Base-by-base conservation (phyloP, 1,140 invertebrate genomes). In the Lineus longissimus region DNA sequence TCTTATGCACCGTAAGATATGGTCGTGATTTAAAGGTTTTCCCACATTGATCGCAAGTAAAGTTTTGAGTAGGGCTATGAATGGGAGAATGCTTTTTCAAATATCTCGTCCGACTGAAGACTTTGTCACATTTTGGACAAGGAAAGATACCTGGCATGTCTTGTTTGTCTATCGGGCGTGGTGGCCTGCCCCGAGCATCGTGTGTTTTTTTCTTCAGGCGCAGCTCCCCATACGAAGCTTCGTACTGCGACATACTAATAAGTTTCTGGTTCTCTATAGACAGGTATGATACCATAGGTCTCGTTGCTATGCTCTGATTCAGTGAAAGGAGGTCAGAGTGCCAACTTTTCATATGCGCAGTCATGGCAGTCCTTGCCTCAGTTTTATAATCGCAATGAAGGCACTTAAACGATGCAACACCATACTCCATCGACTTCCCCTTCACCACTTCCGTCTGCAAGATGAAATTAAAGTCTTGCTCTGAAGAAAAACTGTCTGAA, bases 31-130 rank as follows among this genome's bases (percentile, higher is more conserved):
- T 80, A 62, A 78, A 78, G 2, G 68, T 57, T 59, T 79, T 78
- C 9, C 74, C 76, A 64, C 78, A 80, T 25, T 69, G 66, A 29
- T 73, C 70, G 66, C 78, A 80, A 0, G 76, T 59, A 66, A 72
- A 72, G 19, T 71, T 64, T 41, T 72, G 67, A 11, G 75, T 72
- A 17, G 66, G 61, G 43, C 67, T 56, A 61, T 78, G 76, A 19
- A 63, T 70, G 7, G 51, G 27, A 30, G 63, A 31, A 64, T 80
- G 78, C 25, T 74, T 71, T n/a, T 75, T 67, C 19, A 78, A 61
- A 69, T 78, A 77, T 1, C 78, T 66, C 40, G 76, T 56, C 25
- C 72, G 66, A 19, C 65, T 71, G 64, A 78, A 80, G 23, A 75
- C 70, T 65, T 80, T 80, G 25, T 68, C 66, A 61, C 78, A 80